phyloP scores from a whole-genome alignment of 2,113 vertebrate species.

The Aphyosemion australe region DNA sequence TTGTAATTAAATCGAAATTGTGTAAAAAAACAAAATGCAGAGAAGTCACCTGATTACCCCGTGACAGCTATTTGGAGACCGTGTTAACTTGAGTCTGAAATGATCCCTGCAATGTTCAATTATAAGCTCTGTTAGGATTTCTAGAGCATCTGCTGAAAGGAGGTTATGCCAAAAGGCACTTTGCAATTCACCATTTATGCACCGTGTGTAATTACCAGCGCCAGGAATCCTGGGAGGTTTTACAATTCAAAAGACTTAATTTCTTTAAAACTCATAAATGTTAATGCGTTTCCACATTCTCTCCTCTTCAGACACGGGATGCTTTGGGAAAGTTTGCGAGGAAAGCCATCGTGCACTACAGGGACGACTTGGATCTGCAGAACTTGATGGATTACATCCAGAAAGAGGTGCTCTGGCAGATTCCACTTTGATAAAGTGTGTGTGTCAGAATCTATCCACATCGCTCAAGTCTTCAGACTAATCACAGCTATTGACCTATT shows the following conservation, averaged over 20 bases:
- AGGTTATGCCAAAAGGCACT: slow-evolving; percentile 6
- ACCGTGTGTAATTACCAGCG: slow-evolving; percentile 16
- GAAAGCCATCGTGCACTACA: slow-evolving; percentile 81
- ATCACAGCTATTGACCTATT: slow-evolving; percentile 28
- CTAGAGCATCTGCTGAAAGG: slow-evolving; percentile 4
- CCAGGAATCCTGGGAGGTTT: slow-evolving; percentile 7
- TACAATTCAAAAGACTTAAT: neutral
- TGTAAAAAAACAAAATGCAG: neutral
- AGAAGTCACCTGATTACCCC: neutral
- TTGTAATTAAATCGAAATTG: too few relatives aligned
- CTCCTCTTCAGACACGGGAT: slow-evolving; percentile 63
- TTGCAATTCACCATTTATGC: slow-evolving; percentile 8
- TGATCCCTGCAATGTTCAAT: slow-evolving; percentile 5
- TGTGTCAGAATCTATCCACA: neutral
- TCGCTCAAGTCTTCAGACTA: slow-evolving; percentile 6
- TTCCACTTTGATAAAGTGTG: slow-evolving; percentile 3
- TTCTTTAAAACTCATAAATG: neutral
- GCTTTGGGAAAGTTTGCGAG: slow-evolving; percentile 78
- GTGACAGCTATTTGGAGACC: neutral
- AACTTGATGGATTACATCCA: slow-evolving; percentile 84
- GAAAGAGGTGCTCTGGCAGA: slow-evolving; percentile 75
- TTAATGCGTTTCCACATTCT: neutral
- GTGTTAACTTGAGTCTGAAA: slow-evolving; percentile 7
- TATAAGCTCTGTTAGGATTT: slow-evolving; percentile 9
- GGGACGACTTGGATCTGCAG: slow-evolving; percentile 82